phyloP scores from a whole-genome alignment of 2,888 invertebrate species.

The Cataglyphis livida region DNA sequence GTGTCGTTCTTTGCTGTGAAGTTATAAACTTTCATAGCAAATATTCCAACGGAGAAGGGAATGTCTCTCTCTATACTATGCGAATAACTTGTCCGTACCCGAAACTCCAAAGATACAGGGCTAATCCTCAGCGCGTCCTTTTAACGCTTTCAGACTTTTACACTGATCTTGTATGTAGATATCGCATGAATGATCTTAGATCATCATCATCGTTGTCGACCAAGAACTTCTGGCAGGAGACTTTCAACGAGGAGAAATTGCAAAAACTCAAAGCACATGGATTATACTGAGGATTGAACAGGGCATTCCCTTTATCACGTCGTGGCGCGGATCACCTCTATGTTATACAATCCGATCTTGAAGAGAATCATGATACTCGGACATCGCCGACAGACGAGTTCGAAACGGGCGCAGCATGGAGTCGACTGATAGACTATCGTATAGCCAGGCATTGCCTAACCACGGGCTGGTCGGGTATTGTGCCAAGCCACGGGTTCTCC shows the following conservation, averaged over 20 bases:
- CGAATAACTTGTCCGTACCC: background rate
- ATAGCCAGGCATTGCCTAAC: slow-evolving; percentile 82
- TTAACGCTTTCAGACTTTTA: background rate
- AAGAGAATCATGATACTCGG: slow-evolving; percentile 64
- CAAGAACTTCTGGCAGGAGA: background rate
- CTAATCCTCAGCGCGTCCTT: slow-evolving; percentile 20
- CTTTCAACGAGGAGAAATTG: background rate
- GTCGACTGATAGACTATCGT: slow-evolving; percentile 84
- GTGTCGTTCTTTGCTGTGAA: background rate
- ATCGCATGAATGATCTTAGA: slow-evolving; percentile 25
- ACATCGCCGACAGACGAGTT: slow-evolving; percentile 74
- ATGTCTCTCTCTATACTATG: slow-evolving; percentile 1
- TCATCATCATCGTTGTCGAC: background rate
- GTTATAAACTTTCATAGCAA: background rate
- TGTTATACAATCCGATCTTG: slow-evolving; percentile 53
- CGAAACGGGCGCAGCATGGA: slow-evolving; percentile 79
- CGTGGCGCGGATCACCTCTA: slow-evolving; percentile 45
- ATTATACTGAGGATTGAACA: background rate
- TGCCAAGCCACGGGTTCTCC: slow-evolving; percentile 73
- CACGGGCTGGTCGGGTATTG: slow-evolving; percentile 72
- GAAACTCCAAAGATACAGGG: background rate
- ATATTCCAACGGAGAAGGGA: background rate
- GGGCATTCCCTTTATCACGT: slow-evolving; percentile 50
- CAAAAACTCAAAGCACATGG: slow-evolving; percentile 3
- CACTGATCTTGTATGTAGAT: background rate